These are phyloP conservation scores for Neocrepidodera transversa DNA, from an alignment of 2,888 invertebrate species.

Conservation along the genomic window DNA sequence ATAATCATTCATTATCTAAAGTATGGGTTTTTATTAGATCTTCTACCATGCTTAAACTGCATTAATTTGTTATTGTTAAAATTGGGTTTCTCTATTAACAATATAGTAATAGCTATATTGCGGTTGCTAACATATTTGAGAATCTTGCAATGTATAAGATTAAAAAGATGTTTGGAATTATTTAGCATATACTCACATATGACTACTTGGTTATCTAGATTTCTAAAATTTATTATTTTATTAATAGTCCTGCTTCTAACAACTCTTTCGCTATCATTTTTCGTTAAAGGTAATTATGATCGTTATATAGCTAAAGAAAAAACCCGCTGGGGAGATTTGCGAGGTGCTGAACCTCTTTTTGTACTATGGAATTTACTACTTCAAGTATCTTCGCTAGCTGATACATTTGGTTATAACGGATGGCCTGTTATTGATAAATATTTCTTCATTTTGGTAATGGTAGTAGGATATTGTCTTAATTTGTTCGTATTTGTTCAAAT, in stretches of 20 bases:
- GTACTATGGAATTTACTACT: not conserved
- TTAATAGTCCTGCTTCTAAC: not conserved
- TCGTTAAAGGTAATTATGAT: not conserved
- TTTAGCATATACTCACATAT: constrained; percentile 9
- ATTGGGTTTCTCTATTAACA: not conserved
- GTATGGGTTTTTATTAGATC: constrained; percentile 21
- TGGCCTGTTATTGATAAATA: not conserved
- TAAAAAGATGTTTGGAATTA: not conserved
- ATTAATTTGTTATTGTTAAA: not conserved
- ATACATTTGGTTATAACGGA: not conserved
- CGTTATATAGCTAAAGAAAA: not conserved
- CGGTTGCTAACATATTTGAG: not conserved
- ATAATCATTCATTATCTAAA: constrained; percentile 31
- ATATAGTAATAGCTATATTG: not conserved
- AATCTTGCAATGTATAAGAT: not conserved
- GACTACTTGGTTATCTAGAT: not conserved
- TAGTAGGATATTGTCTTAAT: constrained; percentile 11
- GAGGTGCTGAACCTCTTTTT: not conserved
- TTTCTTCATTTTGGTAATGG: constrained; percentile 17
- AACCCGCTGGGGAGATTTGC: not conserved
- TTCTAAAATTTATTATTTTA: not conserved
- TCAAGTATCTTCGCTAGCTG: not conserved
- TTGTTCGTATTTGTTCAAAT: constrained; percentile 39
- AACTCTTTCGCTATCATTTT: not conserved
- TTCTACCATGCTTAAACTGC: not conserved